Base-by-base conservation (phyloP, 92 coral and sea anemone species). In the Porites rus region DNA sequence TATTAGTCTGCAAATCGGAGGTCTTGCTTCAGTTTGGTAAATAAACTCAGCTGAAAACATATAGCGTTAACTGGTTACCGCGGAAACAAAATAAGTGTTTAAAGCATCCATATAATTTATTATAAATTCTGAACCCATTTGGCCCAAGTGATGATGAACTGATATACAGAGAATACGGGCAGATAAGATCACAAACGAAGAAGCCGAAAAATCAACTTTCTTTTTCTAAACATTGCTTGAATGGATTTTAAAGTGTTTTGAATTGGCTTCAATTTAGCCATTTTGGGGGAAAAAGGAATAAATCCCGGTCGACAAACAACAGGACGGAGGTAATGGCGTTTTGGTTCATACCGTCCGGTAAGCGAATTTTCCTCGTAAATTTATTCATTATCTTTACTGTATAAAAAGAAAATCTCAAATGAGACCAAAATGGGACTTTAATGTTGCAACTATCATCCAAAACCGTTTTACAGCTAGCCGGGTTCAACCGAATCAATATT, bases 271-370 rank as follows among this genome's bases (percentile, higher is more conserved):
- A 51, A n/a, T 50, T 50, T 1, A 53, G 14, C 20, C 12, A 4
- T 0, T 14, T 19, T 12, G 10, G 22, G 16, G 6, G n/a, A 53
- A 2, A 60, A 19, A 22, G 20, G 12, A 31, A n/a, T 22, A 2
- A 63, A 77, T n/a, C 17, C 19, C 22, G 65, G 81, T 43, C 9
- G 14, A 8, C 67, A 13, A 8, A 14, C 53, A 61, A 77, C 10
- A 24, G 46, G 18, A 60, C 8, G 22, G 78, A 52, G 64, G 3
- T 16, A 9, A 83, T 83, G 87, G 72, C 46, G 31, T 31, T 63
- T 52, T 14, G 72, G 19, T 51, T 83, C 14, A 74, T 83, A 21
- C 87, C 87, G 24, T 21, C 80, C 31, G 87, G 87, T 83, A 83
- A 74, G 87, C n/a, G 13, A 62, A 8, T 62, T 2, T 62, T 3